phyloP scores from a whole-genome alignment of 2,888 invertebrate genomes.

The Chesias legatella region DNA sequence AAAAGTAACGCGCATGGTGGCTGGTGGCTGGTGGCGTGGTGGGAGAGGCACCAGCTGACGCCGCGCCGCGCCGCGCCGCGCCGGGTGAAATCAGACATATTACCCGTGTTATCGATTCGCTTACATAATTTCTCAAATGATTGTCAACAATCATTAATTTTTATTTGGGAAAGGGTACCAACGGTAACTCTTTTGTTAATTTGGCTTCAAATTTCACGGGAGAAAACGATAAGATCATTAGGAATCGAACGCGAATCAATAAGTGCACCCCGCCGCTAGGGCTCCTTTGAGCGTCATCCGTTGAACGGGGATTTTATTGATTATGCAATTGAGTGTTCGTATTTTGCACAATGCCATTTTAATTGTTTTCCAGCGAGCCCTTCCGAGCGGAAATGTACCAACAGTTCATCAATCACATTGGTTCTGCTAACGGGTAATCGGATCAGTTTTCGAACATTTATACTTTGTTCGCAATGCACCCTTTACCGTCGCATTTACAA shows the following conservation, averaged over 20 bases:
- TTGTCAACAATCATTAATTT: conserved; percentile 23
- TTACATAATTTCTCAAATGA: conserved; percentile 38
- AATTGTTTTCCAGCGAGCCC: conserved; percentile 63
- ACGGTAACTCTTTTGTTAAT: conserved; percentile 60
- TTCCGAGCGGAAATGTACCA: conserved; percentile 51
- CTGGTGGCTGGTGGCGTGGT: conserved; percentile 45
- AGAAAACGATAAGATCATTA: conserved; percentile 72
- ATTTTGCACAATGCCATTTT: conserved; percentile 59
- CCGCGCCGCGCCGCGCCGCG: too few species aligned
- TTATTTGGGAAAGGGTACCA: conserved; percentile 27
- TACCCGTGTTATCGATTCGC: conserved; percentile 27
- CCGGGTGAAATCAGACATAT: conserved; percentile 31
- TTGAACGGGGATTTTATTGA: conserved; percentile 40
- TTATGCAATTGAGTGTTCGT: conserved; percentile 48
- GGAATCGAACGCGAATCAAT: conserved; percentile 53
- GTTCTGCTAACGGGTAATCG: conserved; percentile 49
- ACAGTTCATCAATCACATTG: conserved; percentile 68
- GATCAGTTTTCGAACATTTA: conserved; percentile 38
- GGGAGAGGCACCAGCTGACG: conserved; percentile 39
- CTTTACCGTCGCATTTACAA: conserved; percentile 37
- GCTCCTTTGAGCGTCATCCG: conserved; percentile 42
- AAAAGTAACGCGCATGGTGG: conserved; percentile 74
- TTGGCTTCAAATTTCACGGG: conserved; percentile 42
- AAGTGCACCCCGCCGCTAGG: conserved; percentile 51
- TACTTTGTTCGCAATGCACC: conserved; percentile 36